Evolutionary conservation across 2,797 vertebrate genomes (phyloP), one percentile per base, ranked within the genome.

Genomic region (Trachops cirrhosus): DNA sequence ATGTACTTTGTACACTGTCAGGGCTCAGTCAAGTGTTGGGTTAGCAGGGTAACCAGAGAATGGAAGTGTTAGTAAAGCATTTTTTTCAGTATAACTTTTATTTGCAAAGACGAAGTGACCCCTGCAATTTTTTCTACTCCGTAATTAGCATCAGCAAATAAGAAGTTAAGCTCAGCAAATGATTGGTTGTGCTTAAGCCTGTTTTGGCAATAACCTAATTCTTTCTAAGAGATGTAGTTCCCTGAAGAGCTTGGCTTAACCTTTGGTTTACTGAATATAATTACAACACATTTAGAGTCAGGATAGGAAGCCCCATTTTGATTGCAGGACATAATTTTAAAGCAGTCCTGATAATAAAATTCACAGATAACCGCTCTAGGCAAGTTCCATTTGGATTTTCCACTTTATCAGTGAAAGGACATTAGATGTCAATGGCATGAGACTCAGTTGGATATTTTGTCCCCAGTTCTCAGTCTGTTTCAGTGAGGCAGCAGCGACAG

Each of bases 121-220:
- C 19, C 15, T 85, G 32, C 39, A 18, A 89, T 88, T 75, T 57
- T 71, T 92, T 75, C 44, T 75, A 74, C 18, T 44, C 57, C 29
- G 14, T 79, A 89, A 93, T 93, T 68, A 86, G 44, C 19, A 71
- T 91, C 52, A 84, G 32, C 86, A 91, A 91, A 88, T 26, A 90
- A 59, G 37, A 89, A 71, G 67, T 91, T 83, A 93, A 93, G n/a
- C 24, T 95, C 48, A 34, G 57, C 41, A 96, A 93, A 95, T 95
- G 71, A 46, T 22, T 87, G 29, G 2, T 50, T 62, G 2, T 86
- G 12, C 41, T 86, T 95, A 86, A 95, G 46, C 1, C 39, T 59
- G 59, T 83, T n/a, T 41, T 44, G 62, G 15, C 68, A 75, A 80
- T 83, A 86, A 57, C 19, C 11, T 74, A 39, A 6, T 93, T 94